These are phyloP conservation scores for Dasypogon diadema DNA, from an alignment of 2,888 invertebrate genomes.

Conservation along the genomic window DNA sequence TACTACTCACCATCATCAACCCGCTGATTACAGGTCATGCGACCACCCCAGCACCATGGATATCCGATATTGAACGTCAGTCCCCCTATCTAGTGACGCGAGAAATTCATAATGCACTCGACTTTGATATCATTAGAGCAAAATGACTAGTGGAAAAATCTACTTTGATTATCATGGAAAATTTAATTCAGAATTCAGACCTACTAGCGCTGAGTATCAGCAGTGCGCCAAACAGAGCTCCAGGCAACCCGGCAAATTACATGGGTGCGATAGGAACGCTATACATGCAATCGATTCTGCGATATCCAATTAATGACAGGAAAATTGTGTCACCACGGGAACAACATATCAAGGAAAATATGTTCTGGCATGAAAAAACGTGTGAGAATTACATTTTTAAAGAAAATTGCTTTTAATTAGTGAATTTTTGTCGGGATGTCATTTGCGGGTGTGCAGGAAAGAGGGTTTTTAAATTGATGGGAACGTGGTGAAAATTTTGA, in stretches of 20 bases:
- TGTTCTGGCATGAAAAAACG: too few relatives aligned
- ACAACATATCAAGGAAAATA: background rate
- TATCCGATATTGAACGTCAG: background rate
- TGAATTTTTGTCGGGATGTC: background rate
- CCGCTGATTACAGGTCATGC: too few relatives aligned
- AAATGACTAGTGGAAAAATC: slow-evolving; percentile 1
- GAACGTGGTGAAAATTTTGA: too few relatives aligned
- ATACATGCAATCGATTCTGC: background rate
- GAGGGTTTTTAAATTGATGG: too few relatives aligned
- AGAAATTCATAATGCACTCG: background rate
- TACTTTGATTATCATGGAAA: background rate
- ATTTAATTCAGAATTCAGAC: background rate
- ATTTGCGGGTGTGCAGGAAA: too few relatives aligned
- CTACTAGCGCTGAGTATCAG: background rate
- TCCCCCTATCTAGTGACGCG: background rate
- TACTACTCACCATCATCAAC: too few relatives aligned
- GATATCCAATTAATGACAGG: background rate
- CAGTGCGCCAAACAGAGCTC: background rate
- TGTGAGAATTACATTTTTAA: too few relatives aligned
- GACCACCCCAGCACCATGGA: too few relatives aligned
- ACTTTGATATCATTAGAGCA: background rate
- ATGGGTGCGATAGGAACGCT: background rate
- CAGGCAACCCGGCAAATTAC: background rate
- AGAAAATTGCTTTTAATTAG: background rate
- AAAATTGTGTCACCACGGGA: background rate